Evolutionary conservation across 2,113 vertebrate genomes (phyloP), one percentile per base, ranked within the genome.

Genomic region (Tricholaema leucomelas): DNA sequence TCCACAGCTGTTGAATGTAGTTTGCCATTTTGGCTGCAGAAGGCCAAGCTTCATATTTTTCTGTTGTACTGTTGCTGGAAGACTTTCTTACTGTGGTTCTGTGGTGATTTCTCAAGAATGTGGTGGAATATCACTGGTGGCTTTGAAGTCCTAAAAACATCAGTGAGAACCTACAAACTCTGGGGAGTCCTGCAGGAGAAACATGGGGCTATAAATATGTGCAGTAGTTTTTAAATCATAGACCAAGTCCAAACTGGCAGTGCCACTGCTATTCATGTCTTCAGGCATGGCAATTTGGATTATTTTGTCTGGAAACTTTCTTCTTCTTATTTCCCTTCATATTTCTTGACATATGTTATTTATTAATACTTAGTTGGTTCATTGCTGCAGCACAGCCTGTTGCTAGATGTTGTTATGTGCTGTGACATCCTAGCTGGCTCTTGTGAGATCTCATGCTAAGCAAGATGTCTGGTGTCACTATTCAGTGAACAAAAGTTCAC

Each of bases 281-380:
- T 89, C 0, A 0, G 52, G 59, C 33, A 40, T 35, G 31, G 42
- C 36, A 27, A 50, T 80, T 58, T 33, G 21, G 19, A 70, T 7
- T 58, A 8, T 59, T 85, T 87, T 77, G 85, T 87, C 85, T 92
- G 84, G 87, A 93, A 82, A 35, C 52, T 66, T 60, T 88, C 36
- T 60, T 82, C 9, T 42, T 69, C 8, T 88, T 81, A 56, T 91
- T 92, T 59, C 24, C 33, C 69, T n/a, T 87, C 30, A 15, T 67
- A 6, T 73, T 89, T 66, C 46, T 42, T 33, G 28, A 31, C 85
- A 77, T 79, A 24, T 87, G 55, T 46, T 85, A 79, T 59, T 87
- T 82, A 85, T 95, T 87, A 89, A 21, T 66, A 35, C 25, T 25
- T 38, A 50, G 46, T 30, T 67, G 59, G 15, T 76, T 88, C 21